These are phyloP conservation scores for Tetrax tetrax DNA, from an alignment of 2,113 vertebrate species.

Conservation along the genomic window DNA sequence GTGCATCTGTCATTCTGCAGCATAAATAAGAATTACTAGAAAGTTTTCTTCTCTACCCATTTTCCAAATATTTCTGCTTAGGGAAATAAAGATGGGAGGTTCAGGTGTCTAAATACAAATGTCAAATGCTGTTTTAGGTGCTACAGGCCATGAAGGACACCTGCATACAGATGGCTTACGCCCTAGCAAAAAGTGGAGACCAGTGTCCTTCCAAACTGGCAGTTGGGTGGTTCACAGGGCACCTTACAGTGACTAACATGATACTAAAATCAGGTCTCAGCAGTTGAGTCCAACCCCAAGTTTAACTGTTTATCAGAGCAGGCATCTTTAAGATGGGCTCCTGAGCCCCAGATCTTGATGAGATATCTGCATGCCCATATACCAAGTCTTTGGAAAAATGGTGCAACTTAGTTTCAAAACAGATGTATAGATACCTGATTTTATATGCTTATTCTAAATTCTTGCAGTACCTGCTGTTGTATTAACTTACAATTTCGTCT, in stretches of 20 bases:
- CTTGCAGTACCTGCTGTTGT: neutral
- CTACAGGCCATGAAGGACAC: neutral
- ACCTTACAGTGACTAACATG: neutral
- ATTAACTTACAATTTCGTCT: neutral
- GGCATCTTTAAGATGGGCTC: neutral
- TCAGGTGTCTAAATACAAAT: neutral
- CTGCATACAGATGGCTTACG: rapidly evolving
- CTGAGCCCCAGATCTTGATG: neutral
- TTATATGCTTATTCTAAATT: neutral
- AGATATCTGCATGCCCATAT: neutral
- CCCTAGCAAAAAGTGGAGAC: neutral
- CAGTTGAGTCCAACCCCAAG: neutral
- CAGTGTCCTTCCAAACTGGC: neutral
- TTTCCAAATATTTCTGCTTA: neutral
- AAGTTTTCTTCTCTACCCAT: neutral
- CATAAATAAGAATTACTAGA: neutral
- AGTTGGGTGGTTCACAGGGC: rapidly evolving
- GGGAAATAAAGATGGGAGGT: neutral
- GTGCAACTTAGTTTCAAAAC: neutral
- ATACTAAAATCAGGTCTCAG: neutral
- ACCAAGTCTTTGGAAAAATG: neutral
- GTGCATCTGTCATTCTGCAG: no score
- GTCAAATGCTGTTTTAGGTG: neutral
- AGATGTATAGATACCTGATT: neutral
- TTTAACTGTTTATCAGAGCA: neutral